Conservation (phyloP, 2,797 vertebrate species). For the Anolis apletophallus region DNA sequence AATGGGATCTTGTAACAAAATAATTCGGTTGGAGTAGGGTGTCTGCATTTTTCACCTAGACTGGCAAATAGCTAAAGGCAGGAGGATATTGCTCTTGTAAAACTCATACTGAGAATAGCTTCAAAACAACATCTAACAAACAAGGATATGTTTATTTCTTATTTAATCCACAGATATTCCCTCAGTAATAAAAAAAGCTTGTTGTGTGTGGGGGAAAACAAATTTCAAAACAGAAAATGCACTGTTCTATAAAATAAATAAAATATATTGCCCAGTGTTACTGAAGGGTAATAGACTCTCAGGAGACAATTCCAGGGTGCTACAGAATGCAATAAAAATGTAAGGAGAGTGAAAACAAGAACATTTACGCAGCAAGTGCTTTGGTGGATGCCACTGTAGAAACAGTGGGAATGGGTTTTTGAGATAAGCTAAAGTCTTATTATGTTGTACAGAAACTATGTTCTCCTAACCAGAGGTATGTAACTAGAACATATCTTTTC, state of each 20-base stretch:
- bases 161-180: slow-evolving; percentile 25
- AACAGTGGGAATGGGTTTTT: background rate
- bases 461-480: background rate
- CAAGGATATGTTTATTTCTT: slow-evolving; percentile 21
- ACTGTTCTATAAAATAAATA: slow-evolving; percentile 26
- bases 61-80: background rate
- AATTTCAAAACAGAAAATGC: slow-evolving; percentile 10
- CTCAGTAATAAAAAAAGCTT: slow-evolving; percentile 5
- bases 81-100: background rate
- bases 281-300: slow-evolving; percentile 30
- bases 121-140: background rate
- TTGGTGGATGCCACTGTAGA: background rate
- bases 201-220: slow-evolving; percentile 3
- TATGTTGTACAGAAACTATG: background rate
- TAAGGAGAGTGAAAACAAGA: background rate
- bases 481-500: background rate
- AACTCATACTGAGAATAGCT: background rate
- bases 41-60: background rate
- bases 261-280: slow-evolving; percentile 25
- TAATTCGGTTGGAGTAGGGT: background rate
- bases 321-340: background rate
- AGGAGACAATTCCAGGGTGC: background rate
- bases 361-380: background rate
- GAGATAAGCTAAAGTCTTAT: background rate
- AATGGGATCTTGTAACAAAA: background rate